Conservation (phyloP, 2,888 invertebrate species). For the Scrobipalpa costella region DNA sequence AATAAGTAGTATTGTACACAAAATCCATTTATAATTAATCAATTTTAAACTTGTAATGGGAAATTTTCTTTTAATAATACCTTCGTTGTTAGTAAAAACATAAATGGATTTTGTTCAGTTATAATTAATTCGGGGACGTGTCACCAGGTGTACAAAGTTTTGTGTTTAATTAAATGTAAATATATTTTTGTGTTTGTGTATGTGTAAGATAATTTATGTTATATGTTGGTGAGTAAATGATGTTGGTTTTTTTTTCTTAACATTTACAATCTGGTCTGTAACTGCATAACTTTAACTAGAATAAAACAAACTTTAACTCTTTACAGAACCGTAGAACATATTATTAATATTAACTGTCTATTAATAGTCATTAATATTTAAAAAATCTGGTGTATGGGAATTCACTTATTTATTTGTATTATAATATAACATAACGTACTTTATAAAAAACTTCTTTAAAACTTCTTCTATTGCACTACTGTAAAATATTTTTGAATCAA, state of each 20-base stretch:
- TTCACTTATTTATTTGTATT: neutral
- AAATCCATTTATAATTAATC: too few relatives aligned
- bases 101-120: neutral
- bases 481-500: neutral
- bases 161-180: neutral
- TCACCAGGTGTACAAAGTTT: neutral
- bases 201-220: neutral
- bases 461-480: neutral
- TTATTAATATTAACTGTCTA: neutral
- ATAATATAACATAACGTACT: neutral
- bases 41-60: too few relatives aligned
- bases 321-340: neutral
- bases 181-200: neutral
- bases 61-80: too few relatives aligned
- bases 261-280: neutral
- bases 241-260: neutral
- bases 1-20: too few relatives aligned
- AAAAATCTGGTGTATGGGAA: neutral
- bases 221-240: slow-evolving; percentile 7
- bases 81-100: too few relatives aligned
- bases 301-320: neutral
- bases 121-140: neutral
- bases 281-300: neutral
- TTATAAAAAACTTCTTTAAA: neutral
- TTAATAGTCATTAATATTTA: slow-evolving; percentile 2